Evolutionary conservation across 2,113 vertebrate genomes (phyloP).

Genomic region (Cyanoderma ruficeps): DNA sequence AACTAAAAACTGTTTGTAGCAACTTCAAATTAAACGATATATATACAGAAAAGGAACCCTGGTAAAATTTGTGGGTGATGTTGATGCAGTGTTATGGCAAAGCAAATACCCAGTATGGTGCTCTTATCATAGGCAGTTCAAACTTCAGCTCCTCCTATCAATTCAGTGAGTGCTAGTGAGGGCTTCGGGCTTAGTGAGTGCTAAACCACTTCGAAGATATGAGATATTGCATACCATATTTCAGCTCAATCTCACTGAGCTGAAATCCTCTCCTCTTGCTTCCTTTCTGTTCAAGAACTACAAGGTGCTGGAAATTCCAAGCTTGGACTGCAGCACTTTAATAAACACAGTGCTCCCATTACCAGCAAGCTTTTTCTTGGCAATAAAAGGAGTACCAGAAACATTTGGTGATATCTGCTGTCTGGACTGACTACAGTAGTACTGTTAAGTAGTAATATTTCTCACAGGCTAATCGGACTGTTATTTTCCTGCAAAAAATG

Average conservation of each 20-base stretch:
- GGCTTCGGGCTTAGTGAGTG: neutral
- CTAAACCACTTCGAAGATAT: neutral
- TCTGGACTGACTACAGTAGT: neutral
- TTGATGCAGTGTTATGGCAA: neutral
- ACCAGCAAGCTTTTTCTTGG: neutral
- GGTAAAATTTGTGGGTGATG: neutral
- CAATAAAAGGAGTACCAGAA: neutral
- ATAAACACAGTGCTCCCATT: neutral
- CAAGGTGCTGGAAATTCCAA: neutral
- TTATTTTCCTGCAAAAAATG: neutral
- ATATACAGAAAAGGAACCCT: neutral
- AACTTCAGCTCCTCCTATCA: neutral
- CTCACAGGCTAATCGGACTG: neutral
- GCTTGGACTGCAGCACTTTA: neutral
- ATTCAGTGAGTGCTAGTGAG: neutral
- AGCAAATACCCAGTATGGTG: neutral
- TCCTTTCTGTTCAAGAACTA: neutral
- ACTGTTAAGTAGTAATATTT: neutral
- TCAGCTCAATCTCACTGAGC: neutral
- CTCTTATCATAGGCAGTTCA: neutral
- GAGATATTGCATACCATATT: neutral
- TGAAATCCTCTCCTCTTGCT: neutral
- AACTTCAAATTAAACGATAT: neutral
- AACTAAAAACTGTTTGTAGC: neutral
- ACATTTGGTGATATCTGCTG: neutral